These are phyloP conservation scores for Aplysia californica DNA, from an alignment of 1,140 invertebrate genomes.

Conservation along the genomic window DNA sequence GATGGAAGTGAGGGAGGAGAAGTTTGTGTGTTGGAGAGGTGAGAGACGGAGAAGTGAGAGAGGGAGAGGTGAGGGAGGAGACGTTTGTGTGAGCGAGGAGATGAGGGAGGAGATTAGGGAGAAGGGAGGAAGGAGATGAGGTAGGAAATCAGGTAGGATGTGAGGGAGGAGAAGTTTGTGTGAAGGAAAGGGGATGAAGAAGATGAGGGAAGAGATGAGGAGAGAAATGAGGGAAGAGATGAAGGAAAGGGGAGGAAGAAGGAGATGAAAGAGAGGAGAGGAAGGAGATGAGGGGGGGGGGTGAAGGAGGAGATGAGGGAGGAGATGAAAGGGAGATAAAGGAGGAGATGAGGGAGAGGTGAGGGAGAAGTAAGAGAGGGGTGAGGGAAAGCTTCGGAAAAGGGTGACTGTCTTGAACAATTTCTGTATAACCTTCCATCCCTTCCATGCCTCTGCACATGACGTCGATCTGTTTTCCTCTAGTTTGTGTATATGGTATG, in stretches of 20 bases:
- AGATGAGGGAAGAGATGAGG: background rate
- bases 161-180: background rate
- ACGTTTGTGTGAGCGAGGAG: background rate
- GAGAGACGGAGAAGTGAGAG: background rate
- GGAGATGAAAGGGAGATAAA: background rate
- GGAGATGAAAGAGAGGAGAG: background rate
- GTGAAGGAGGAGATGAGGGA: no score
- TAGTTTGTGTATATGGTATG: no score
- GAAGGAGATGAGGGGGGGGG: background rate
- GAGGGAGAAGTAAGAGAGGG: no score
- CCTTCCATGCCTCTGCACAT: no score
- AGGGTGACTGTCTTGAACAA: background rate
- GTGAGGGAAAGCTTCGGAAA: background rate
- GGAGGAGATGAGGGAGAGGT: background rate
- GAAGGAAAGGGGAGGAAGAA: background rate
- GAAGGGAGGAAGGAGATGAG: no score
- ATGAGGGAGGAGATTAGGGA: no score
- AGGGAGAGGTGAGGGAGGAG: background rate
- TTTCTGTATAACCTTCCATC: background rate
- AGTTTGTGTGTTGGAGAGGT: no score
- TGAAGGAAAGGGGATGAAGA: background rate
- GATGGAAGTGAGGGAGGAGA: no score
- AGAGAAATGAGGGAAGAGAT: background rate
- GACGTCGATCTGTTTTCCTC: no score
- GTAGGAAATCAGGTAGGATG: background rate